A percentile compares a stretch with the other conserved stretches of the same genome.
These are phyloP conservation scores for Pempheris klunzingeri DNA, from an alignment of 2,797 vertebrate genomes.

Conservation along the genomic window DNA sequence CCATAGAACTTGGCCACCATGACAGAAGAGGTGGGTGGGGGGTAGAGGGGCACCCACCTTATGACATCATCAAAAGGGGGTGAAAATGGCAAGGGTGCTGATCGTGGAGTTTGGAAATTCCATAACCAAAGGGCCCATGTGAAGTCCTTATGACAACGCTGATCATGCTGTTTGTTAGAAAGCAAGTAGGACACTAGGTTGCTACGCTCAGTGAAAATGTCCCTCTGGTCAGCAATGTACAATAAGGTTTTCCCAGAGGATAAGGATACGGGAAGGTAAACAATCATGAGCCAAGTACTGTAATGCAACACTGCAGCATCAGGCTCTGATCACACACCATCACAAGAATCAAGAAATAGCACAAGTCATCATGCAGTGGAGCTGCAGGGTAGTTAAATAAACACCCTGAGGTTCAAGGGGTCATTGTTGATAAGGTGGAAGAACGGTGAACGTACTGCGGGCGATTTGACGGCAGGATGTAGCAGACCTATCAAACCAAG, in stretches of 20 bases:
- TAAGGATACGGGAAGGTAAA: slow-evolving; percentile 58
- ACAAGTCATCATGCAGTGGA: slow-evolving; percentile 53
- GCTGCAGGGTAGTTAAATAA: slow-evolving; percentile 52
- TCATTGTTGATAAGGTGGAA: slow-evolving; percentile 48
- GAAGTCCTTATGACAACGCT: slow-evolving; percentile 63
- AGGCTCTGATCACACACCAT: slow-evolving; percentile 36
- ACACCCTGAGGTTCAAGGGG: slow-evolving; percentile 62
- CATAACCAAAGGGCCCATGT: slow-evolving; percentile 68
- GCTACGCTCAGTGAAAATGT: slow-evolving; percentile 74
- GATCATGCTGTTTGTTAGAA: slow-evolving; percentile 69
- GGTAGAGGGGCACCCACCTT: slow-evolving; percentile 39
- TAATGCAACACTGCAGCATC: slow-evolving; percentile 50
- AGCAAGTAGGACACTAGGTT: slow-evolving; percentile 65
- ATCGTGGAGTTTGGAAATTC: slow-evolving; percentile 58
- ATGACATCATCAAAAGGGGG: slow-evolving; percentile 71
- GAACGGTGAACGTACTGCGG: slow-evolving; percentile 46
- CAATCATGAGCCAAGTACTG: slow-evolving; percentile 47
- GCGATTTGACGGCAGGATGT: slow-evolving; percentile 57
- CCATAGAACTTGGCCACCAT: slow-evolving; percentile 75
- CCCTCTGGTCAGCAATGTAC: slow-evolving; percentile 69
- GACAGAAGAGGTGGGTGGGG: slow-evolving; percentile 38
- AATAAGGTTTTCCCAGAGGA: slow-evolving; percentile 59
- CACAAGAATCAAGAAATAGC: slow-evolving; percentile 52
- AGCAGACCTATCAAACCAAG: slow-evolving; percentile 56
- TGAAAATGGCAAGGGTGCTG: slow-evolving; percentile 55